These are phyloP conservation scores for Acyrthosiphon pisum DNA, from an alignment of 1,140 invertebrate genomes.

Conservation along the genomic window DNA sequence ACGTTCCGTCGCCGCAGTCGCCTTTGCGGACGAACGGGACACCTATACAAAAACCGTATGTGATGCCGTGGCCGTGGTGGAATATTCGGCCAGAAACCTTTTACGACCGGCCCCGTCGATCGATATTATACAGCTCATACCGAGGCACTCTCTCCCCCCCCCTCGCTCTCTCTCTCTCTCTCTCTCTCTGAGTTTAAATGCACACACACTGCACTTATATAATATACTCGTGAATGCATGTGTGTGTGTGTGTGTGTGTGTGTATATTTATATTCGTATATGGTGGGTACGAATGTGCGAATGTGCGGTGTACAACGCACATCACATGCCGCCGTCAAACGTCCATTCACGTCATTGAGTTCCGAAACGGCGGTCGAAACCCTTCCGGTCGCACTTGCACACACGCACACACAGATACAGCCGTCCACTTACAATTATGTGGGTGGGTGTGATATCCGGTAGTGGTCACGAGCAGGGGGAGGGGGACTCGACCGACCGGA, in stretches of 20 bases:
- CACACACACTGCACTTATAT: neutral
- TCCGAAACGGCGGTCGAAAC: conserved; percentile 4
- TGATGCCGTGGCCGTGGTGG: too few relatives aligned
- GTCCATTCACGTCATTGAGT: neutral
- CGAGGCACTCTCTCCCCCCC: neutral
- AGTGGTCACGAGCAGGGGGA: neutral
- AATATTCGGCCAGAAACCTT: neutral
- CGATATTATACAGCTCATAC: neutral
- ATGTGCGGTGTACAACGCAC: neutral
- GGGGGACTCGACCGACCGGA: neutral
- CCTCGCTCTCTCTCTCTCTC: too few relatives aligned
- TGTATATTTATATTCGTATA: neutral
- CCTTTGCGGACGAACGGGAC: neutral
- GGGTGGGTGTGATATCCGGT: neutral
- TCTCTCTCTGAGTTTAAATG: neutral
- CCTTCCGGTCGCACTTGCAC: neutral
- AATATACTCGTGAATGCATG: neutral
- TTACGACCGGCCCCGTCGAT: neutral
- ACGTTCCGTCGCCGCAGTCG: neutral
- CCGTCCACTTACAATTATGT: neutral
- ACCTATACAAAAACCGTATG: neutral
- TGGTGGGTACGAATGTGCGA: neutral
- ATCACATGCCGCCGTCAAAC: neutral
- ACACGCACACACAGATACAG: neutral
- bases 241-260: neutral